These are phyloP conservation scores for Chelidonichthys spinosus DNA, from an alignment of 2,797 vertebrate species.

Conservation along the genomic window DNA sequence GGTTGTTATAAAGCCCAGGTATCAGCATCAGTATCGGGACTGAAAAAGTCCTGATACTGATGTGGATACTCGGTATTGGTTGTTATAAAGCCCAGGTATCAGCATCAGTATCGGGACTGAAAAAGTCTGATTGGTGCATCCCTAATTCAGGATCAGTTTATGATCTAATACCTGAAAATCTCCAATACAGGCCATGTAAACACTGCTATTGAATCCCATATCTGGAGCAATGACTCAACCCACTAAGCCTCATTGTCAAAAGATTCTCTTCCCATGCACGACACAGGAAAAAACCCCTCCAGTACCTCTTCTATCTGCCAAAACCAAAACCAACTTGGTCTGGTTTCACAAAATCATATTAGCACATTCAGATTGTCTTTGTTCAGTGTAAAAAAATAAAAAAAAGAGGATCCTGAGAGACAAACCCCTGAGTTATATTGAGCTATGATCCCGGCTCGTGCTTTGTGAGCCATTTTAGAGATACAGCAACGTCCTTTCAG, in stretches of 20 bases:
- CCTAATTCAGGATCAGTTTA: constrained; percentile 10
- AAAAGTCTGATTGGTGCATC: neutral
- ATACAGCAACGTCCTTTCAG: constrained; percentile 39
- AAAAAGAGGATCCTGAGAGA: constrained; percentile 45
- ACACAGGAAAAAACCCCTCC: constrained; percentile 9
- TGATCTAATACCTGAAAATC: constrained; percentile 29
- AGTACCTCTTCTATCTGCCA: constrained; percentile 22
- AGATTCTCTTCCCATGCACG: constrained; percentile 5
- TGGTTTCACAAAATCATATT: constrained; percentile 52
- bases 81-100: neutral
- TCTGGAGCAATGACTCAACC: constrained; percentile 49
- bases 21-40: neutral
- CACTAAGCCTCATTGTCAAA: constrained; percentile 50
- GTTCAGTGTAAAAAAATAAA: constrained; percentile 29
- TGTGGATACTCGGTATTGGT: neutral
- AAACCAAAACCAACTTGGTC: constrained; percentile 46
- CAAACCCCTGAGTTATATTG: constrained; percentile 54
- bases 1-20: neutral
- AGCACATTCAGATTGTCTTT: constrained; percentile 44
- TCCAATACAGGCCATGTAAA: constrained; percentile 31
- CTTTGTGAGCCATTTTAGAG: constrained; percentile 50
- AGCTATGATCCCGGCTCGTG: constrained; percentile 43
- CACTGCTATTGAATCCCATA: constrained; percentile 34
- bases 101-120: neutral
- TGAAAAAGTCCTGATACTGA: no score